Evolutionary conservation across 2,113 vertebrate genomes (phyloP).

Genomic region (Urocynchramus pylzowi): DNA sequence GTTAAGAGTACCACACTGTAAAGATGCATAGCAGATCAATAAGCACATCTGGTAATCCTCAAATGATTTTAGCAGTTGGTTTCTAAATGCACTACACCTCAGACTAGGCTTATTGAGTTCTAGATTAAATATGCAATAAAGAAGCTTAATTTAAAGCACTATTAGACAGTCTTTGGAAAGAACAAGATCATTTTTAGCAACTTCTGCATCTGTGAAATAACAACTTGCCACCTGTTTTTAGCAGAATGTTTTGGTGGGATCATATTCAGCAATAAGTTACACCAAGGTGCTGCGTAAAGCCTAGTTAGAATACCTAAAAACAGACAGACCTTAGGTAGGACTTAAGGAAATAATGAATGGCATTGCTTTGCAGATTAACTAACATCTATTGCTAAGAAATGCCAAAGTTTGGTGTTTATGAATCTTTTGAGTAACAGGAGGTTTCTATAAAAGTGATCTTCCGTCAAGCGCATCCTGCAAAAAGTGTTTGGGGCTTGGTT

Average conservation of each 20-base stretch:
- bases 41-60: background rate
- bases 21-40: background rate
- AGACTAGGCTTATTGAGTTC: background rate
- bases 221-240: constrained; percentile 31
- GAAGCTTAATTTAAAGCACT: constrained; percentile 1
- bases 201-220: constrained; percentile 29
- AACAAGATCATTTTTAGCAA: constrained; percentile 36
- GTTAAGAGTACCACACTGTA: background rate
- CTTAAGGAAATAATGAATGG: background rate
- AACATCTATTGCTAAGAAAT: background rate
- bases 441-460: background rate
- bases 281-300: background rate
- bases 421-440: background rate
- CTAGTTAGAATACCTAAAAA: background rate
- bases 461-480: background rate
- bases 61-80: background rate
- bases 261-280: background rate
- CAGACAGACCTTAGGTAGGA: background rate
- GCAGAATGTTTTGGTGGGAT: background rate
- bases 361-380: background rate
- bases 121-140: constrained; percentile 24
- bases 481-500: background rate
- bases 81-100: background rate
- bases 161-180: background rate
- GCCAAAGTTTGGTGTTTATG: background rate